Conservation (phyloP, 2,797 vertebrate genomes). For the Lepidocolaptes lacrymiger region DNA sequence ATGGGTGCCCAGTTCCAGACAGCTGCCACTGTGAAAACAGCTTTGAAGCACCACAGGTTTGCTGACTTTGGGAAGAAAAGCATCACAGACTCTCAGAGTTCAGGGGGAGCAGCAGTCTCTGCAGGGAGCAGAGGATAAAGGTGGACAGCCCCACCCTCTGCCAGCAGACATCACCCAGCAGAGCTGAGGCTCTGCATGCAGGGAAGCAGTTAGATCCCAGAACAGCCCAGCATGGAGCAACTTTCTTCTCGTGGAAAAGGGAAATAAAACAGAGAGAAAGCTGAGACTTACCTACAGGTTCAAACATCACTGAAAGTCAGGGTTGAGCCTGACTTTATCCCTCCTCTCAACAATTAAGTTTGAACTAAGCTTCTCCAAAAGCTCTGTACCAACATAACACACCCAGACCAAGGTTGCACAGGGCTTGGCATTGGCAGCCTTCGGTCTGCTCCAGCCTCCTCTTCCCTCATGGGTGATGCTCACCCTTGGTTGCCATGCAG, state of each 20-base stretch:
- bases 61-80: not conserved
- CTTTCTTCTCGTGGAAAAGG: not conserved
- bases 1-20: not conserved
- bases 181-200: not conserved
- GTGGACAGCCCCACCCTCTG: not conserved
- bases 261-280: not conserved
- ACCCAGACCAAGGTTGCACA: too few species aligned
- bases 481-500: not conserved
- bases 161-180: not conserved
- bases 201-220: not conserved
- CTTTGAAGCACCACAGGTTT: not conserved
- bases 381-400: not conserved
- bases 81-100: rapidly evolving
- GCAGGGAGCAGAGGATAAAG: not conserved
- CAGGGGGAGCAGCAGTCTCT: not conserved
- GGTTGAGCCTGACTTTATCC: not conserved
- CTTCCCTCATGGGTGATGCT: not conserved
- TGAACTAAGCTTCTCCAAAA: not conserved
- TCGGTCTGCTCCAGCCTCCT: not conserved
- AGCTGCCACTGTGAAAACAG: not conserved
- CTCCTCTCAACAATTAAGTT: not conserved
- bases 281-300: not conserved
- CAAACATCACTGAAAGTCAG: not conserved
- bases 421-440: not conserved
- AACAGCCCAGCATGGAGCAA: not conserved